Percentiles rank a stretch among this genome's conserved stretches.
phyloP scores from a whole-genome alignment of 92 coral and sea anemone genomes.

The Porites rus region DNA sequence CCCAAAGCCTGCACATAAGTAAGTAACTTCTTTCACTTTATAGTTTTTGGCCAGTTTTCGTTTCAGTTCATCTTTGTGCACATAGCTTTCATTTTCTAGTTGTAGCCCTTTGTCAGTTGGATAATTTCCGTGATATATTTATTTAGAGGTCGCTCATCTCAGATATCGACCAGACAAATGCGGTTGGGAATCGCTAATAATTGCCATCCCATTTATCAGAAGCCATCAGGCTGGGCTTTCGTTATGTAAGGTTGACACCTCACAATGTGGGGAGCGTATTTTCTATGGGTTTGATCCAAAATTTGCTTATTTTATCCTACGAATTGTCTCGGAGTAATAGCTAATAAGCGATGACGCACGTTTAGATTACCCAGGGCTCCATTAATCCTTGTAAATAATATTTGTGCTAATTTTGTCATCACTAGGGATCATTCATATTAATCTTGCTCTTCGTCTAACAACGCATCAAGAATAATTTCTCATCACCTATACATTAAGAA shows the following conservation, averaged over 20 bases:
- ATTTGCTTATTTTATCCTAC: not conserved
- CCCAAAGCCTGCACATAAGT: constrained; percentile 1
- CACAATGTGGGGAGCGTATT: no score
- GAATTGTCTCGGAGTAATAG: not conserved
- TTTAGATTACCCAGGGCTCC: not conserved
- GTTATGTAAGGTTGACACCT: not conserved
- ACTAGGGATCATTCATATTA: not conserved
- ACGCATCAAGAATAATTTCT: no score
- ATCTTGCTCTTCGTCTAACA: not conserved
- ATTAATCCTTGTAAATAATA: constrained; percentile 8
- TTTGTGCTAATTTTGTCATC: constrained; percentile 36
- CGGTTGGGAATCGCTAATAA: not conserved
- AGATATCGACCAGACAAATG: not conserved
- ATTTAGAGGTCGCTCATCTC: not conserved
- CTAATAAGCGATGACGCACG: constrained; percentile 12
- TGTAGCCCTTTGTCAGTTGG: not conserved
- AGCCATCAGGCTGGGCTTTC: not conserved
- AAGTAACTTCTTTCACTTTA: not conserved
- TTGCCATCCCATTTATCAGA: not conserved
- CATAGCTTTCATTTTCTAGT: not conserved
- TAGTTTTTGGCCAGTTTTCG: not conserved
- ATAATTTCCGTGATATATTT: constrained; percentile 26
- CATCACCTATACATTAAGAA: no score
- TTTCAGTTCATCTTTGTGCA: not conserved
- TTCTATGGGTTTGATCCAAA: not conserved